Conservation (phyloP, 2,888 invertebrate genomes). For the Pachliopta kotzebuea region DNA sequence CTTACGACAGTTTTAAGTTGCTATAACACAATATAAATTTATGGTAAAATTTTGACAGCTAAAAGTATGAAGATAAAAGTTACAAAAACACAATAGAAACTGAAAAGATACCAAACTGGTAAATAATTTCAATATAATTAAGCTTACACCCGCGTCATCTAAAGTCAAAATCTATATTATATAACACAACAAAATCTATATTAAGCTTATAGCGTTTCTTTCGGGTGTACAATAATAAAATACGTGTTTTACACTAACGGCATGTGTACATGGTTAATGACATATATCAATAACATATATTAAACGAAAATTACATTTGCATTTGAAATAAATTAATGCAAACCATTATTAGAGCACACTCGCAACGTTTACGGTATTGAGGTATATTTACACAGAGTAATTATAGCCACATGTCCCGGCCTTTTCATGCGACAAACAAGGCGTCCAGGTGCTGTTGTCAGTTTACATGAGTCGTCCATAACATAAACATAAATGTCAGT, state of each 20-base stretch:
- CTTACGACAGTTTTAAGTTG: too few species aligned
- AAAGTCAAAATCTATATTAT: too few species aligned
- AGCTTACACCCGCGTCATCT: too few species aligned
- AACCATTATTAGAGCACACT: conserved; percentile 1
- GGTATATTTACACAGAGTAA: conserved; percentile 27
- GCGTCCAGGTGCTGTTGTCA: conserved; percentile 26
- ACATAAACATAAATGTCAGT: conserved; percentile 19
- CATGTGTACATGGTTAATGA: too few species aligned
- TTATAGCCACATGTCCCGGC: conserved; percentile 29
- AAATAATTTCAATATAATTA: too few species aligned
- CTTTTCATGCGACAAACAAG: conserved; percentile 24
- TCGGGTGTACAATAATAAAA: too few species aligned
- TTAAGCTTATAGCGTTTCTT: too few species aligned
- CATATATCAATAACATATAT: neutral
- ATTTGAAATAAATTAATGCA: neutral
- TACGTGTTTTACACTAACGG: too few species aligned
- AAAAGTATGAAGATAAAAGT: neutral
- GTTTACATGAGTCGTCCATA: conserved; percentile 24
- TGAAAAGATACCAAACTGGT: neutral
- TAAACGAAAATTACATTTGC: neutral
- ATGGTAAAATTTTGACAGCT: neutral
- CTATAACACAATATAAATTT: too few species aligned
- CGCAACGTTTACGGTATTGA: conserved; percentile 16
- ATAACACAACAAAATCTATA: too few species aligned
- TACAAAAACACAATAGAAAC: neutral